Percentiles rank a stretch among this genome's conserved stretches.
phyloP scores from a whole-genome alignment of 1,140 invertebrate species.

The Heliothis subflexa region DNA sequence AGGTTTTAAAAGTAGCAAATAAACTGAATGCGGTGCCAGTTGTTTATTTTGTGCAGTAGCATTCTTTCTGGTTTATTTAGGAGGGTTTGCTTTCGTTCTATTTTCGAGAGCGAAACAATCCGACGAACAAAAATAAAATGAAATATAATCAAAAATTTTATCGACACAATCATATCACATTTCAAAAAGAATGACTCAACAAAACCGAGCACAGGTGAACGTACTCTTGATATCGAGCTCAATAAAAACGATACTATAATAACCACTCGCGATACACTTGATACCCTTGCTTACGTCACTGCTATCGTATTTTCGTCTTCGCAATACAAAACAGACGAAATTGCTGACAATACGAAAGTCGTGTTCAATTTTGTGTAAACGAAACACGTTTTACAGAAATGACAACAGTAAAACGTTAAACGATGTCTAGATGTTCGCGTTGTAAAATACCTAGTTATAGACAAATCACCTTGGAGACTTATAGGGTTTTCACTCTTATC shows the following conservation, averaged over 20 bases:
- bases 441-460: constrained; percentile 46
- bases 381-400: constrained; percentile 58
- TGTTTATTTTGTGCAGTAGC: background rate
- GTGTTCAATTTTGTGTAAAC: constrained; percentile 50
- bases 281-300: constrained; percentile 31
- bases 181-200: constrained; percentile 9
- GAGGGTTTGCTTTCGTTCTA: too few species aligned
- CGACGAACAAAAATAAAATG: too few species aligned
- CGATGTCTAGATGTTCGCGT: constrained; percentile 40
- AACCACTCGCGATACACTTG: constrained; percentile 25
- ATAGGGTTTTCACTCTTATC: background rate
- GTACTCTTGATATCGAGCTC: constrained; percentile 1
- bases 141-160: too few species aligned
- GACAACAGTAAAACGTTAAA: constrained; percentile 58
- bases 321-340: constrained; percentile 34
- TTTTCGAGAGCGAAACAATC: too few species aligned
- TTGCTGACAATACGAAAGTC: constrained; percentile 38
- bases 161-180: background rate
- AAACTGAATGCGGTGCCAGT: background rate
- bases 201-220: constrained; percentile 9
- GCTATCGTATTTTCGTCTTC: constrained; percentile 18
- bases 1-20: constrained; percentile 26
- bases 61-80: constrained; percentile 18
- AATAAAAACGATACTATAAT: constrained; percentile 36
- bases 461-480: constrained; percentile 34